phyloP scores from a whole-genome alignment of 1,140 invertebrate species.

The Drosophila suzukii region DNA sequence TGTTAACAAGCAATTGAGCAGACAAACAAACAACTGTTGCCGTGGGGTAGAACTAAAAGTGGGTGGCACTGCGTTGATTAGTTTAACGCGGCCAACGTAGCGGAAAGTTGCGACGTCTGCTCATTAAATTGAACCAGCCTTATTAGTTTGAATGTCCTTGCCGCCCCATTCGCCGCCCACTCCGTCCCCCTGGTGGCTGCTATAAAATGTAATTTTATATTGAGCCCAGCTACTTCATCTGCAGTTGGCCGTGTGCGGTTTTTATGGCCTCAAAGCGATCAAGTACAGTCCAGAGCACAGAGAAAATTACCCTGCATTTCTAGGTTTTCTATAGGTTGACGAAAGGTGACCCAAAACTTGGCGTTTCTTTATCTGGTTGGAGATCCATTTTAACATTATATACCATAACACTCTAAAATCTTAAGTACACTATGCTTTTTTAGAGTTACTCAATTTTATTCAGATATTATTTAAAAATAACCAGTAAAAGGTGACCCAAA shows the following conservation, averaged over 20 bases:
- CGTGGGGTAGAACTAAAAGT: not conserved
- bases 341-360: too few relatives aligned
- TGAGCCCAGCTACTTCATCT: constrained; percentile 37
- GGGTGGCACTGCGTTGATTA: constrained; percentile 66
- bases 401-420: too few relatives aligned
- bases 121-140: constrained; percentile 80
- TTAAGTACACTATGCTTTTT: too few relatives aligned
- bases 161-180: constrained; percentile 13
- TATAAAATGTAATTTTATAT: constrained; percentile 73
- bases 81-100: constrained; percentile 79
- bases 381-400: too few relatives aligned
- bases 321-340: not conserved
- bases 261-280: constrained; percentile 54
- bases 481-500: too few relatives aligned
- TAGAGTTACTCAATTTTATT: too few relatives aligned
- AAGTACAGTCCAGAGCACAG: constrained; percentile 20
- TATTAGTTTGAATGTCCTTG: constrained; percentile 70
- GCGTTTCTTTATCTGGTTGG: not conserved
- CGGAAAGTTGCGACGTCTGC: constrained; percentile 78
- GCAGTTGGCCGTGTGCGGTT: constrained; percentile 38
- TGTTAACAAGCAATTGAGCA: constrained; percentile 83
- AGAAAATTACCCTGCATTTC: not conserved
- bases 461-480: too few relatives aligned
- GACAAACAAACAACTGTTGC: constrained; percentile 79
- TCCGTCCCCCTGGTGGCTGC: not conserved